A percentile compares a stretch with the other conserved stretches of the same genome.
These are phyloP conservation scores for Argyrosomus regius DNA, from an alignment of 2,797 vertebrate genomes.

Conservation along the genomic window DNA sequence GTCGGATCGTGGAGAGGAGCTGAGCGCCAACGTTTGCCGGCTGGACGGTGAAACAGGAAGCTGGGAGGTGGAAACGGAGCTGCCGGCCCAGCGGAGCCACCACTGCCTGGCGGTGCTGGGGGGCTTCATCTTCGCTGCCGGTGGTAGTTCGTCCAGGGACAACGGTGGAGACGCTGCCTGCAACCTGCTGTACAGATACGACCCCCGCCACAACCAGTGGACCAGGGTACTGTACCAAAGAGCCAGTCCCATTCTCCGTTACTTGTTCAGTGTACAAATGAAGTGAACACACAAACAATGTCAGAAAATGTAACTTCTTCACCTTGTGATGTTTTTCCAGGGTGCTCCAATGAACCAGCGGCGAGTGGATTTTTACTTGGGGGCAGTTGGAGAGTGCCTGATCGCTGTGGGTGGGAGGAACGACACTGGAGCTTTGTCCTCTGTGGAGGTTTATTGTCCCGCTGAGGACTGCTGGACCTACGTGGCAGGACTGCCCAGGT, in stretches of 20 bases:
- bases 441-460: conserved; percentile 93
- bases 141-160: conserved; percentile 94
- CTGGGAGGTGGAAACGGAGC: conserved; percentile 92
- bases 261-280: no score
- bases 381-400: conserved; percentile 88
- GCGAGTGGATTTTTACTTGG: conserved; percentile 95
- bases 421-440: conserved; percentile 90
- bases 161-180: conserved; percentile 93
- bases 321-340: conserved; percentile 43
- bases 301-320: no score
- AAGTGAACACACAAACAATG: background rate
- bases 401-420: conserved; percentile 96
- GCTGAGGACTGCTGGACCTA: conserved; percentile 93
- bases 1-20: conserved; percentile 92
- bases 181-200: conserved; percentile 95
- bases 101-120: conserved; percentile 93
- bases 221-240: conserved; percentile 86
- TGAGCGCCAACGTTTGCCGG: conserved; percentile 92
- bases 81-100: conserved; percentile 93
- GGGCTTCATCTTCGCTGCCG: conserved; percentile 93
- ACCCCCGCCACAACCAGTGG: conserved; percentile 96
- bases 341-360: conserved; percentile 78
- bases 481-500: conserved; percentile 93
- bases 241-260: background rate
- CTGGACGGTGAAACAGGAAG: conserved; percentile 85